Conservation (phyloP, 2,113 vertebrate species). For the Ploceus nigricollis region DNA sequence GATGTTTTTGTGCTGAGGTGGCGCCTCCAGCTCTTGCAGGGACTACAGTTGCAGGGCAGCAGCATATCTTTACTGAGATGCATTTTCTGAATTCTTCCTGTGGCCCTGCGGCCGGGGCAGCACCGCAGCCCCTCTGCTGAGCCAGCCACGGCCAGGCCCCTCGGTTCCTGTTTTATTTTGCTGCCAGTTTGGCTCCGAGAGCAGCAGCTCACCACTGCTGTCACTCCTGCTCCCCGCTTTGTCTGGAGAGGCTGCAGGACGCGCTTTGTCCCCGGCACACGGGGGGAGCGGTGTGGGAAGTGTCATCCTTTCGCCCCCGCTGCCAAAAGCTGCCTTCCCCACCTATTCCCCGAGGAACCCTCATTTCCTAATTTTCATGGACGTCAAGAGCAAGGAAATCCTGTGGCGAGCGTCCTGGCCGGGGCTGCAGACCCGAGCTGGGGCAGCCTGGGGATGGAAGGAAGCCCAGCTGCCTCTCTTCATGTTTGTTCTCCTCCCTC, state of each 20-base stretch:
- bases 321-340: background rate
- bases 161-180: background rate
- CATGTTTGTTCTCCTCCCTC: background rate
- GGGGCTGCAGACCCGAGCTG: background rate
- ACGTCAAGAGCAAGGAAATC: slow-evolving; percentile 55
- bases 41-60: background rate
- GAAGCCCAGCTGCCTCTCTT: background rate
- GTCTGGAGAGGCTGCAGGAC: background rate
- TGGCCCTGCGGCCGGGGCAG: background rate
- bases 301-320: background rate
- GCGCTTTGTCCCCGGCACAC: fast-evolving
- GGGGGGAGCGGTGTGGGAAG: background rate
- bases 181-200: background rate
- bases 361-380: slow-evolving; percentile 17
- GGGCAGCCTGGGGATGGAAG: background rate
- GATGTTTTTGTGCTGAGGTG: slow-evolving; percentile 46
- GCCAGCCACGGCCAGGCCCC: background rate
- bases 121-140: background rate
- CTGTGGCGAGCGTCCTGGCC: background rate
- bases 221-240: background rate
- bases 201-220: background rate
- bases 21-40: background rate
- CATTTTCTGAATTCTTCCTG: slow-evolving; percentile 52
- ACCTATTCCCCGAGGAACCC: slow-evolving; percentile 14
- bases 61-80: background rate